A percentile compares a stretch with the other conserved stretches of the same genome.
Evolutionary conservation across 2,797 vertebrate genomes (phyloP).

Genomic region (Liparis tanakae): DNA sequence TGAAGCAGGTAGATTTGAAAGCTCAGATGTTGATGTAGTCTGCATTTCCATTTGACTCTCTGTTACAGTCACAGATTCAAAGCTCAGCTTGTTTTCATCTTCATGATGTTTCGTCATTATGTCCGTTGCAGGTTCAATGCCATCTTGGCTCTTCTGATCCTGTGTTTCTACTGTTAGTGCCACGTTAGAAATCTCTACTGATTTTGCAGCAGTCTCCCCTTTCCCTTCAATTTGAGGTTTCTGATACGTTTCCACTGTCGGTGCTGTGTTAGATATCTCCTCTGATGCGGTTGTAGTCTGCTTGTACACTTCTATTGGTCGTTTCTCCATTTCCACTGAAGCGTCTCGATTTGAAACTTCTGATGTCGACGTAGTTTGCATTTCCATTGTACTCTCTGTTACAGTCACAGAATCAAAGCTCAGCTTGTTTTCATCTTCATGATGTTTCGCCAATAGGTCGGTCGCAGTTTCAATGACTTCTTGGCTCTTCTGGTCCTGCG

Average conservation of each 20-base stretch:
- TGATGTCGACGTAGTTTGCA: background rate
- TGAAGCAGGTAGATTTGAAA: background rate
- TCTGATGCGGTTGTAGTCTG: constrained; percentile 1
- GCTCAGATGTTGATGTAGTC: constrained; percentile 2
- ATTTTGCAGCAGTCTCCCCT: too few species aligned
- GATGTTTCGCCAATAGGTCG: background rate
- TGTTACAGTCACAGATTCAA: constrained; percentile 6
- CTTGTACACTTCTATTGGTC: constrained; percentile 10
- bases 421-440: too few species aligned
- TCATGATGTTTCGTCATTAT: background rate
- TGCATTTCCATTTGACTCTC: background rate
- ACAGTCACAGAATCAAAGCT: background rate
- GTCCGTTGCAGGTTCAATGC: background rate
- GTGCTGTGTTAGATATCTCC: too few species aligned
- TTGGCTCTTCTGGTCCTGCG: constrained; percentile 2
- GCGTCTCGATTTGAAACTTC: constrained; percentile 3
- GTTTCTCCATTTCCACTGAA: constrained; percentile 5
- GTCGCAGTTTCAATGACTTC: constrained; percentile 1
- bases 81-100: background rate
- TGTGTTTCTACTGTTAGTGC: constrained; percentile 13
- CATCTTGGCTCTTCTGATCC: constrained; percentile 16
- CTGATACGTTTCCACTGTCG: too few species aligned
- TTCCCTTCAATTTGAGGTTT: too few species aligned
- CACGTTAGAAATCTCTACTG: too few species aligned
- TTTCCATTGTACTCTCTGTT: constrained; percentile 10